Evolutionary conservation across 2,888 invertebrate species (phyloP).

Genomic region (Ophonus ardosiacus): DNA sequence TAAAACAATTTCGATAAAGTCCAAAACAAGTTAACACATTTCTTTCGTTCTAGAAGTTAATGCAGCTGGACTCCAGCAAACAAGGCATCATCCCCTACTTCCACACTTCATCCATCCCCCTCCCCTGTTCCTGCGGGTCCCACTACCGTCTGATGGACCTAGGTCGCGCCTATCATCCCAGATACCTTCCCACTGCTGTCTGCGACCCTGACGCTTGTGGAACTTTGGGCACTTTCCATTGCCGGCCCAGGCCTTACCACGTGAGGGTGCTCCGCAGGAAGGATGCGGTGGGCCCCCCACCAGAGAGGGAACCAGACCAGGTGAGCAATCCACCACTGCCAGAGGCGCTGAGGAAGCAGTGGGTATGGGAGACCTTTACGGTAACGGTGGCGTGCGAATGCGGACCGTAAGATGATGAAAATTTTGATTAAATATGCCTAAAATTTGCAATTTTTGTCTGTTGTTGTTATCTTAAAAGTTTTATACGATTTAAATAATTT

Average conservation of each 20-base stretch:
- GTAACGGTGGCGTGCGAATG: conserved; percentile 75
- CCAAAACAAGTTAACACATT: neutral
- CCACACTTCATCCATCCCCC: conserved; percentile 55
- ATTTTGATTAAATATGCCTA: neutral
- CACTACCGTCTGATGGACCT: conserved; percentile 69
- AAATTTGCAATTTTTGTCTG: neutral
- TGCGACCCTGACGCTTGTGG: conserved; percentile 72
- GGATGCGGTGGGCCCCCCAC: conserved; percentile 55
- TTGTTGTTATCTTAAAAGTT: too few species aligned
- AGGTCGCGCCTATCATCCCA: conserved; percentile 71
- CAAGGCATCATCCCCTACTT: conserved; percentile 58
- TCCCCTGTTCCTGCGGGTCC: conserved; percentile 70
- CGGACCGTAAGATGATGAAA: conserved; percentile 65
- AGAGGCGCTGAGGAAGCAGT: conserved; percentile 71
- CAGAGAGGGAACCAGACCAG: conserved; percentile 65
- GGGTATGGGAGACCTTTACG: conserved; percentile 71
- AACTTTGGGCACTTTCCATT: conserved; percentile 68
- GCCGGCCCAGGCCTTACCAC: conserved; percentile 70
- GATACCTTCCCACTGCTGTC: conserved; percentile 71
- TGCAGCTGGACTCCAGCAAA: conserved; percentile 34
- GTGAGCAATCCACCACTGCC: conserved; percentile 68
- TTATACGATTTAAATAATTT: too few species aligned
- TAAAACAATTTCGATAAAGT: neutral
- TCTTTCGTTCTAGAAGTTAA: conserved; percentile 7
- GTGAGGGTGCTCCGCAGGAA: conserved; percentile 71